phyloP scores from a whole-genome alignment of 2,888 invertebrate species.

The Epicampocera succincta region DNA sequence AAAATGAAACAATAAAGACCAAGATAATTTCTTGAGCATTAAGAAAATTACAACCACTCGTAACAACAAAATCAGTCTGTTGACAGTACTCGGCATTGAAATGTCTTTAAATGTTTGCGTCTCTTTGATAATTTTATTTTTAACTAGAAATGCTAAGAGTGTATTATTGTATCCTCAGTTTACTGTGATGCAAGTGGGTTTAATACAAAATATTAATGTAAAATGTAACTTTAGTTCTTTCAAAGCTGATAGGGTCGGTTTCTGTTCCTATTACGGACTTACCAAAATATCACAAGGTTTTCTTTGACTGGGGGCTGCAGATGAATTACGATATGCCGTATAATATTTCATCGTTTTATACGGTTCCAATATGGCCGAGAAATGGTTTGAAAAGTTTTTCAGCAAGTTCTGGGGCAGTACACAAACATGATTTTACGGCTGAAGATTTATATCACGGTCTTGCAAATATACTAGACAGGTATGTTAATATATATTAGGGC shows the following conservation, averaged over 20 bases:
- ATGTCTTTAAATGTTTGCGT: constrained; percentile 23
- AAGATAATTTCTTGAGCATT: neutral
- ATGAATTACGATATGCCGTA: constrained; percentile 79
- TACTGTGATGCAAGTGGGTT: constrained; percentile 64
- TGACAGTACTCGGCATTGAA: neutral
- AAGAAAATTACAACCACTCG: neutral
- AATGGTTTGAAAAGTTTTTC: constrained; percentile 20
- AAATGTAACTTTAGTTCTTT: neutral
- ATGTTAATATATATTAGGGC: neutral
- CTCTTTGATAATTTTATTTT: constrained; percentile 5
- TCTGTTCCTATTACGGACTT: constrained; percentile 75
- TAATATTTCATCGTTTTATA: constrained; percentile 75
- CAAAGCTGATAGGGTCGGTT: constrained; percentile 69
- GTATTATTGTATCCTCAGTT: constrained; percentile 57
- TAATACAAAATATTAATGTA: neutral
- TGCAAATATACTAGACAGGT: constrained; percentile 73
- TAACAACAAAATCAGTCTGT: constrained; percentile 21
- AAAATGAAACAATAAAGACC: neutral
- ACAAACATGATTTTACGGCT: constrained; percentile 77
- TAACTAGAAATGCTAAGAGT: constrained; percentile 1
- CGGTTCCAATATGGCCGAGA: constrained; percentile 74
- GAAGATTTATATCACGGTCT: constrained; percentile 76
- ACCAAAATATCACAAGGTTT: constrained; percentile 75
- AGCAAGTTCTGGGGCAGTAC: constrained; percentile 47
- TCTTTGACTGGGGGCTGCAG: constrained; percentile 79